Conservation (phyloP, 2,888 invertebrate genomes). For the Oxyteleia sp. region DNA sequence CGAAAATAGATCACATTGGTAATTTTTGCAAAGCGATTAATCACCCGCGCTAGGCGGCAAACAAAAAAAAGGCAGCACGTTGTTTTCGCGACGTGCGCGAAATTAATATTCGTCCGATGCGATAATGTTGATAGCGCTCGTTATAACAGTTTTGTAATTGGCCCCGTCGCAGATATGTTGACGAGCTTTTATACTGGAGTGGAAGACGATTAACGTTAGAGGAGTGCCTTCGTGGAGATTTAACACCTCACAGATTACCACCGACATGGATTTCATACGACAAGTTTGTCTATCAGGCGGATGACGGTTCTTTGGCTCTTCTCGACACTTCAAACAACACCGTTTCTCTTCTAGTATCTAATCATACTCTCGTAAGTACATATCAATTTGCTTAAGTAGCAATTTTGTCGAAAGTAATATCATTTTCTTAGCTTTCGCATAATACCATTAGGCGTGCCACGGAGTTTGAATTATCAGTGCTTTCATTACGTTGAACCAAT, state of each 20-base stretch:
- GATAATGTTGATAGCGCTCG: constrained; percentile 22
- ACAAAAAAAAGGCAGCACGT: constrained; percentile 7
- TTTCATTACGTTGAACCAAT: too few species aligned
- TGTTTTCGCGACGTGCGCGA: constrained; percentile 6
- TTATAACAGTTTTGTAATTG: constrained; percentile 42
- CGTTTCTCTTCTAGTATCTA: constrained; percentile 93
- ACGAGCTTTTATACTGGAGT: constrained; percentile 96
- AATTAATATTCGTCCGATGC: constrained; percentile 30
- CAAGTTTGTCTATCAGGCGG: constrained; percentile 95
- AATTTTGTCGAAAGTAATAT: constrained; percentile 25
- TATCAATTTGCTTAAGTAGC: constrained; percentile 42
- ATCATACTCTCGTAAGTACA: constrained; percentile 93
- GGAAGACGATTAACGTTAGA: constrained; percentile 95
- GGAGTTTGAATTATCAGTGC: background rate
- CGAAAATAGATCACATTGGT: constrained; percentile 8
- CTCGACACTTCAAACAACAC: constrained; percentile 94
- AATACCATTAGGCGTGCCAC: constrained; percentile 8
- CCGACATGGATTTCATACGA: constrained; percentile 94
- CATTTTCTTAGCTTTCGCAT: constrained; percentile 17
- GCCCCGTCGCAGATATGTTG: constrained; percentile 91
- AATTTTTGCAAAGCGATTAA: constrained; percentile 35
- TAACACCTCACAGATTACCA: constrained; percentile 92
- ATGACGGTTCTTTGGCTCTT: constrained; percentile 94
- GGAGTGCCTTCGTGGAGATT: constrained; percentile 94
- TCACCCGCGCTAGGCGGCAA: constrained; percentile 9